Evolutionary conservation across 2,113 vertebrate genomes (phyloP), one percentile per base, ranked within the genome.

Genomic region (Chlamydotis undulata): DNA sequence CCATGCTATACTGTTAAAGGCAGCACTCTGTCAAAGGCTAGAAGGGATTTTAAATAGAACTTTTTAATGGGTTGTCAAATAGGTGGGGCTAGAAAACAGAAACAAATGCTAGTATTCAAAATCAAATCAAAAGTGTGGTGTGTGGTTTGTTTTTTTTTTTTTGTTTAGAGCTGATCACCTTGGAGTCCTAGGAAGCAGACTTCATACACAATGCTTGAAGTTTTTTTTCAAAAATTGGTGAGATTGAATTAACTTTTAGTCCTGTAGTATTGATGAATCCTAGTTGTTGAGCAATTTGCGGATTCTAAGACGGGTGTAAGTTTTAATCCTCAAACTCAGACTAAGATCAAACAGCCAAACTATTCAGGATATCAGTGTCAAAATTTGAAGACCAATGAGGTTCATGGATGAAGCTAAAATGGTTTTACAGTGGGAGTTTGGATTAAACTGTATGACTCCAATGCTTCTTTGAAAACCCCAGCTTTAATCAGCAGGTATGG

Each of bases 401-500:
- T 64, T 52, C 7, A 6, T 29, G 41, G 31, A 21, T 71, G 28
- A 35, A 8, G 10, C n/a, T 63, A 7, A 49, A 82, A 19, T 6
- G 7, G 8, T 69, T 93, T 74, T 67, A 28, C 17, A 70, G 0
- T 25, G 22, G 31, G 35, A 91, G 12, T 45, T 52, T 79, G 24
- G 22, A 15, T 2, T 84, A 19, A 47, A 6, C 16, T n/a, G 12
- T 22, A 3, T 14, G 4, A 18, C 0, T 2, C 17, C 19, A 35
- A 67, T 9, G 14, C 37, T 39, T 5, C 75, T 75, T 65, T 57
- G 53, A 53, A 80, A 89, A 75, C 6, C 18, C 21, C 28, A 71
- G 16, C 45, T 73, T 65, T 53, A 17, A 10, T 69, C 35, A 37
- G 43, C n/a, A 71, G 39, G 5, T 50, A 11, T n/a, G 22, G n/a